phyloP scores from a whole-genome alignment of 2,888 invertebrate genomes.

The Callyntrura guangdongensis region DNA sequence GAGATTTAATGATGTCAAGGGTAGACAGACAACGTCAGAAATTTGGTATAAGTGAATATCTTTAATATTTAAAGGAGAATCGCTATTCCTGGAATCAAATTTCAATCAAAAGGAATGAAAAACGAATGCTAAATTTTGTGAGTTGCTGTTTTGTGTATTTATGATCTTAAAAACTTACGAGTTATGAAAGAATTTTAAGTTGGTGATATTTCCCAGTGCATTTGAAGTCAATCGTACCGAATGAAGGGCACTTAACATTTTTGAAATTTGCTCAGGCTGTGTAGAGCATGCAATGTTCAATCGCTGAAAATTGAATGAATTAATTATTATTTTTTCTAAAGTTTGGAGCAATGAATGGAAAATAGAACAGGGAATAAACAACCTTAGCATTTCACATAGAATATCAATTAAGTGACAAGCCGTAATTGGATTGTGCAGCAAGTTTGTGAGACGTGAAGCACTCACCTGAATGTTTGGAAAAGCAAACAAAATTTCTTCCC shows the following conservation, averaged over 20 bases:
- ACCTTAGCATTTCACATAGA: too few species aligned
- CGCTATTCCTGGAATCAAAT: slow-evolving; percentile 37
- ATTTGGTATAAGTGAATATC: slow-evolving; percentile 62
- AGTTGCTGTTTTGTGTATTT: background rate
- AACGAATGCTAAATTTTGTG: too few species aligned
- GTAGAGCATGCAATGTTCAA: slow-evolving; percentile 73
- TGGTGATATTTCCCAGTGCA: slow-evolving; percentile 18
- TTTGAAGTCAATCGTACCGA: slow-evolving; percentile 43
- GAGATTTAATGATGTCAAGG: slow-evolving; percentile 55
- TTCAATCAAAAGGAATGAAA: background rate
- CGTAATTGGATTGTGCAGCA: too few species aligned
- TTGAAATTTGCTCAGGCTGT: slow-evolving; percentile 46
- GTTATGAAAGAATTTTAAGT: slow-evolving; percentile 51
- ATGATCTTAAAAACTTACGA: slow-evolving; percentile 51
- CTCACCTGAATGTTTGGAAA: slow-evolving; percentile 77
- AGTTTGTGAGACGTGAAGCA: too few species aligned
- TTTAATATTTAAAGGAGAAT: slow-evolving; percentile 10
- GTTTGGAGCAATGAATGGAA: background rate
- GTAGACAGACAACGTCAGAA: slow-evolving; percentile 52
- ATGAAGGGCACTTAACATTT: slow-evolving; percentile 62
- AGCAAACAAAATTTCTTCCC: slow-evolving; percentile 78
- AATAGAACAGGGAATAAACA: too few species aligned
- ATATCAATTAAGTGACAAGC: too few species aligned
- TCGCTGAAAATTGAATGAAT: too few species aligned
- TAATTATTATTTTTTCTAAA: too few species aligned